Evolutionary conservation across 2,797 vertebrate genomes (phyloP).

Genomic region (Danio jaintianensis): DNA sequence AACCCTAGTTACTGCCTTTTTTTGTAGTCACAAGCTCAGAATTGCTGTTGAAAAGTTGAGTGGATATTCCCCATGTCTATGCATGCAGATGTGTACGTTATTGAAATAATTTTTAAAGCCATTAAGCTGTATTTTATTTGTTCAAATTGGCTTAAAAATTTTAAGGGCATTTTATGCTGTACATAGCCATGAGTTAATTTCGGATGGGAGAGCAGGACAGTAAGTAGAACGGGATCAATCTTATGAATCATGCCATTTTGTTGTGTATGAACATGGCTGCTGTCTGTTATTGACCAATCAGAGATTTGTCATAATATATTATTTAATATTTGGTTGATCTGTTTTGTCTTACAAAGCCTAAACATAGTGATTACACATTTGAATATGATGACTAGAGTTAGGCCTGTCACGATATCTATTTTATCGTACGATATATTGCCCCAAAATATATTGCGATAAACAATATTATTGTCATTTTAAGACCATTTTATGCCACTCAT

Average conservation of each 20-base stretch:
- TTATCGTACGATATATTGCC: too few relatives aligned
- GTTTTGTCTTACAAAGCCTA: not conserved
- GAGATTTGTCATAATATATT: too few relatives aligned
- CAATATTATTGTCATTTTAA: too few relatives aligned
- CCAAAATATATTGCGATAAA: too few relatives aligned
- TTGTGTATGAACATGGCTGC: not conserved
- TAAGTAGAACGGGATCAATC: not conserved
- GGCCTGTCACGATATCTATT: too few relatives aligned
- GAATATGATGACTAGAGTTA: too few relatives aligned
- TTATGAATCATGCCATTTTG: conserved; percentile 14
- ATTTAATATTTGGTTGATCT: not conserved
- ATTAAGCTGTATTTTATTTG: not conserved
- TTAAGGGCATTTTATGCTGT: not conserved
- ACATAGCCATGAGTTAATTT: not conserved
- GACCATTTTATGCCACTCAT: too few relatives aligned
- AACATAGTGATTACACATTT: not conserved
- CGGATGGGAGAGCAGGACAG: not conserved
- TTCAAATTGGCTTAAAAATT: not conserved
- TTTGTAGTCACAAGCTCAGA: conserved; percentile 19
- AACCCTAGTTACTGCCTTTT: conserved; percentile 40
- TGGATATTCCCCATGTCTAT: conserved; percentile 14
- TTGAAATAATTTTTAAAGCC: not conserved
- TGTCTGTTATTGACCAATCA: too few relatives aligned
- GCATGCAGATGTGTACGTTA: conserved; percentile 30
- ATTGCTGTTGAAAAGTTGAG: conserved; percentile 23